These are phyloP conservation scores for Sthenelais limicola DNA, from an alignment of 2,888 invertebrate species.

Conservation along the genomic window DNA sequence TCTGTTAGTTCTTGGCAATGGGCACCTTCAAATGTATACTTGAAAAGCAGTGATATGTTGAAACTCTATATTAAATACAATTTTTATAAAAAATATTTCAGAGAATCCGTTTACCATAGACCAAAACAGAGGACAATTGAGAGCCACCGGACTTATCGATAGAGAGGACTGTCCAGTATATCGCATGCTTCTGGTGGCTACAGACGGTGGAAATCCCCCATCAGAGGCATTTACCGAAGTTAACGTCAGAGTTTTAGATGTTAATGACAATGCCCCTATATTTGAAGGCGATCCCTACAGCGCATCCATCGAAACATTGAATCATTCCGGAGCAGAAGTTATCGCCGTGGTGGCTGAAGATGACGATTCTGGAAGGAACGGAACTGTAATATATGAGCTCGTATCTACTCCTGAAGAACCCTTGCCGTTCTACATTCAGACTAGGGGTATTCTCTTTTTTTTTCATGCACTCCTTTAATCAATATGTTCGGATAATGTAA, in stretches of 20 bases:
- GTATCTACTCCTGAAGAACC: background rate
- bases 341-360: conserved; percentile 49
- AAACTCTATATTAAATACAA: too few relatives aligned
- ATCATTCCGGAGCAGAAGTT: conserved; percentile 45
- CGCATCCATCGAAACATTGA: background rate
- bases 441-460: conserved; percentile 42
- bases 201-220: conserved; percentile 44
- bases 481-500: too few relatives aligned
- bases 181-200: conserved; percentile 46
- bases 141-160: conserved; percentile 57
- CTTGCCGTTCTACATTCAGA: conserved; percentile 43
- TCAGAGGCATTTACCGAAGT: conserved; percentile 51
- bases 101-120: conserved; percentile 22
- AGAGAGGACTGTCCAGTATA: conserved; percentile 56
- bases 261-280: conserved; percentile 40
- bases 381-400: conserved; percentile 49
- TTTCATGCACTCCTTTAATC: too few relatives aligned
- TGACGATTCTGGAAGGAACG: conserved; percentile 49
- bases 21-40: too few relatives aligned
- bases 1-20: too few relatives aligned
- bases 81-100: too few relatives aligned
- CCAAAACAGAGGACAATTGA: conserved; percentile 48
- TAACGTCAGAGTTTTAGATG: conserved; percentile 45
- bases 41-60: too few relatives aligned
- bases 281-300: conserved; percentile 31